Evolutionary conservation across 2,797 vertebrate species (phyloP), one percentile per base, ranked within the genome.

Genomic region (Salmo trutta): DNA sequence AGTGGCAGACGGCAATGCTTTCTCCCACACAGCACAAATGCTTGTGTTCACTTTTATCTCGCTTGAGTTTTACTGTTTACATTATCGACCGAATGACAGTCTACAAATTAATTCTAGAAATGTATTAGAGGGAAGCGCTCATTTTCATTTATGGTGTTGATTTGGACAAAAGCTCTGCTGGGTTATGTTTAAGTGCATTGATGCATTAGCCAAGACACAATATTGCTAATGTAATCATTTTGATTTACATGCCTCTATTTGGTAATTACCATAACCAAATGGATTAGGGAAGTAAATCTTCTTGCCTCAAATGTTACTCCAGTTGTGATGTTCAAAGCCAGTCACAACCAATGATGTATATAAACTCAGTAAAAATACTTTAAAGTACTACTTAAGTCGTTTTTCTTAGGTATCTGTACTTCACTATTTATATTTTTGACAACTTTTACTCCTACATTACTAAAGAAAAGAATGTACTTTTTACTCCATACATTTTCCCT

Each of bases 61-160:
- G 4, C 36, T 80, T 70, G 3, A 74, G 75, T 83, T 80, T 3
- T 47, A 71, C 72, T 19, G 27, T 80, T 52, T 31, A n/a, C 47
- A 47, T 75, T 33, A 78, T 86, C 71, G 73, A 79, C 47, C 33
- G 27, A 80, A 78, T 0, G 17, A 78, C 31, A 24, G 41, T 80
- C 72, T 21, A 6, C 31, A 15, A 82, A 51, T 78, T 53, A 86
- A 56, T 16, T 53, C 21, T 0, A n/a, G 69, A 16, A 74, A 19
- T 59, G 31, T 29, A 79, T 83, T 41, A 21, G 70, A 31, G 65
- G 36, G 56, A 81, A 81, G 75, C 67, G 75, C 53, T 69, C 74
- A 31, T 5, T 78, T 79, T 81, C 72, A 86, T 84, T 82, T 83
- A 86, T 65, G 69, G 75, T 51, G 36, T 72, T 77, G 72, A 84